Conservation (phyloP, 2,888 invertebrate species). For the Meteorus cinctellus region DNA sequence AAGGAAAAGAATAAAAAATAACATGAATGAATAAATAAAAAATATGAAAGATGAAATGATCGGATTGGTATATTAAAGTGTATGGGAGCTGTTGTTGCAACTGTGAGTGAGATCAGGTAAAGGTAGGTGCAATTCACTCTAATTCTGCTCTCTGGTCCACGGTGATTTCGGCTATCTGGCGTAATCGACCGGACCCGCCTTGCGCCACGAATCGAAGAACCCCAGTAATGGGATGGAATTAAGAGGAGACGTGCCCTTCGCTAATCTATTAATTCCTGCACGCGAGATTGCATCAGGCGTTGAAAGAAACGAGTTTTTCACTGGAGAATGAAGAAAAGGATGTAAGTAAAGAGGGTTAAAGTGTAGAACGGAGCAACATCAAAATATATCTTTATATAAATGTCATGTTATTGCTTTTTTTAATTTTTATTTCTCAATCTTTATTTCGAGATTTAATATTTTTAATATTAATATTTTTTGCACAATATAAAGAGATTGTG, state of each 20-base stretch:
- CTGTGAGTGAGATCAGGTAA: neutral
- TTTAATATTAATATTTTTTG: neutral
- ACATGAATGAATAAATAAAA: constrained; percentile 4
- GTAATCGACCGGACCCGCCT: constrained; percentile 66
- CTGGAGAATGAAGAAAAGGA: constrained; percentile 38
- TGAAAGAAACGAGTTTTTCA: constrained; percentile 65
- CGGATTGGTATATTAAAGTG: neutral
- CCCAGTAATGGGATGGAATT: constrained; percentile 68
- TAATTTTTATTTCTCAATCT: neutral
- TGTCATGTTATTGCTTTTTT: neutral
- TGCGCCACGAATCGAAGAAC: constrained; percentile 57
- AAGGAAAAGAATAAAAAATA: neutral
- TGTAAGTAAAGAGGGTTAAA: constrained; percentile 4
- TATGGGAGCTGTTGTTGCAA: neutral
- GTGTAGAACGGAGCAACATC: constrained; percentile 14
- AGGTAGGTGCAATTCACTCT: constrained; percentile 62
- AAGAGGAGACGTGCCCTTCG: constrained; percentile 70
- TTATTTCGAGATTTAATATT: neutral
- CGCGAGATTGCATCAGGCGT: constrained; percentile 65
- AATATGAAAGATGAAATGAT: constrained; percentile 3
- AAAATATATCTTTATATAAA: neutral
- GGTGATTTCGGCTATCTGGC: constrained; percentile 67
- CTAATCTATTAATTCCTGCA: constrained; percentile 71
- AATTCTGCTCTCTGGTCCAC: constrained; percentile 64
- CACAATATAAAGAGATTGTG: neutral